Evolutionary conservation across 1,140 invertebrate genomes (phyloP).

Genomic region (Drepana arcuata): DNA sequence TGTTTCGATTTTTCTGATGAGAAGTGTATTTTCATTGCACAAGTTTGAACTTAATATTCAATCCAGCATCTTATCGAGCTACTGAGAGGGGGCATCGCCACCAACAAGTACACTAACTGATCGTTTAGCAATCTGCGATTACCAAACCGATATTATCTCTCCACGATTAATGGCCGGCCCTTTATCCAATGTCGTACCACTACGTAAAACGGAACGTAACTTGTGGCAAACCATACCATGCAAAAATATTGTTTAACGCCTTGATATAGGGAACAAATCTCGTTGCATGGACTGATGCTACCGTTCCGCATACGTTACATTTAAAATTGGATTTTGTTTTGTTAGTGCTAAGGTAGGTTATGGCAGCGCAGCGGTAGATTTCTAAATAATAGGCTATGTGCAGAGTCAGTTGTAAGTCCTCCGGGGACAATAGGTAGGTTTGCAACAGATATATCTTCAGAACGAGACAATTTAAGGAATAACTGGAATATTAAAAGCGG

Average conservation of each 20-base stretch:
- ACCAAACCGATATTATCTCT: slow-evolving; percentile 39
- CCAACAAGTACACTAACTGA: slow-evolving; percentile 18
- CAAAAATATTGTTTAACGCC: slow-evolving; percentile 7
- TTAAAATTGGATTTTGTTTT: slow-evolving; percentile 8
- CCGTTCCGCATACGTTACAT: not conserved
- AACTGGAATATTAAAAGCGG: slow-evolving; percentile 49
- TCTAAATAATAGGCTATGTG: slow-evolving; percentile 33
- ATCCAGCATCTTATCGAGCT: no score
- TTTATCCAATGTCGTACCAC: slow-evolving; percentile 49
- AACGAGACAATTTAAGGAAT: slow-evolving; percentile 51
- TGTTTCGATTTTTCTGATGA: no score
- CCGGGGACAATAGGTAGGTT: slow-evolving; percentile 49
- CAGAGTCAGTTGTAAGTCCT: slow-evolving; percentile 42
- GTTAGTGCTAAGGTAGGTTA: slow-evolving; percentile 7
- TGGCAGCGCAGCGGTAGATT: slow-evolving; percentile 5
- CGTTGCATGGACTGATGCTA: not conserved
- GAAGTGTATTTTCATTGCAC: no score
- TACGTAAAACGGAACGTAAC: slow-evolving; percentile 12
- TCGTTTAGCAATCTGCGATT: slow-evolving; percentile 43
- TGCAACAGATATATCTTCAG: slow-evolving; percentile 38
- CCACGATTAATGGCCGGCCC: slow-evolving; percentile 42
- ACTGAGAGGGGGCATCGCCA: slow-evolving; percentile 10
- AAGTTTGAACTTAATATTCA: no score
- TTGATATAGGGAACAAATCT: slow-evolving; percentile 1
- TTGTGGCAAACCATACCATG: slow-evolving; percentile 2